Evolutionary conservation across 2,888 invertebrate genomes (phyloP), one percentile per base, ranked within the genome.

Genomic region (Iphiclides podalirius): DNA sequence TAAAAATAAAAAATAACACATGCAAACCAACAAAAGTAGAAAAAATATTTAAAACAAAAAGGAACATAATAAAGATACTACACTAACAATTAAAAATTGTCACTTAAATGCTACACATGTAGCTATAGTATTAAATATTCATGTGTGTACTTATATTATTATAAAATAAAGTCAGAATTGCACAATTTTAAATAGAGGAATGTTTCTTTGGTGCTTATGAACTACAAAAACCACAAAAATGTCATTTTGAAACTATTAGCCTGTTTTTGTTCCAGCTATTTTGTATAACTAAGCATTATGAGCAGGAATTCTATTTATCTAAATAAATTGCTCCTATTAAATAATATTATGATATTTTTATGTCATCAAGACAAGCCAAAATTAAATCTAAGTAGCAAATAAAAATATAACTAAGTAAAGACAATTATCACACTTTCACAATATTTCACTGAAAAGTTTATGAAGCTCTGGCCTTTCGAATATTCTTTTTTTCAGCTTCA

Each of bases 401-500:
- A 57, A 59, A 61, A 55, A 60, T 60, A 54, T 59, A 58, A 63
- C 61, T 20, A 55, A 33, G 67, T 42, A 33, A n/a, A 43, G 34
- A 67, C 66, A 70, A 67, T 71, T 82, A 80, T 83, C 79, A 82
- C 82, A 83, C 74, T 53, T 71, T 77, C 72, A 72, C 72, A 75
- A 74, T 79, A 79, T 78, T 50, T 40, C 49, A 39, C 39, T 13
- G 15, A 44, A 40, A 76, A 76, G 57, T 54, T 66, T 82, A 86
- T 54, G 80, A 79, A 58, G 89, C 62, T 68, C 92, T 89, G 57
- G 93, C 93, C 65, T 93, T 94, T 64, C 93, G 93, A 73, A 96
- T 96, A 70, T 93, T 94, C 60, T 90, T 90, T 77, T 94, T 95
- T 76, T 96, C 96, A 43, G 90, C 90, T 49, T 94, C 93, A n/a